Conservation (phyloP, 1,140 invertebrate genomes). For the Drosophila nigromelanica region DNA sequence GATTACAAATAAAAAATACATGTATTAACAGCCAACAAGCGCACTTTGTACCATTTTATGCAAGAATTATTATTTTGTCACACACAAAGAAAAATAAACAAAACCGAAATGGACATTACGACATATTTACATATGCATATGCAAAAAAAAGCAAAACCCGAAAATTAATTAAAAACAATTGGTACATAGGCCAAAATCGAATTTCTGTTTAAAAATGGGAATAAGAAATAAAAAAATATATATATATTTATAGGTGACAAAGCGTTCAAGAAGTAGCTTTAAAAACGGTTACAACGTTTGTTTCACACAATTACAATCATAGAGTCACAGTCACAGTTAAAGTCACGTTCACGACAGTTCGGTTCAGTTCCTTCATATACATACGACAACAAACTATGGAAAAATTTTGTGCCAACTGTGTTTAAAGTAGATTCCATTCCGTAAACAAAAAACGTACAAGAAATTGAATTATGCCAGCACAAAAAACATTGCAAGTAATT, state of each 20-base stretch:
- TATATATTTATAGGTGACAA: conserved; percentile 30
- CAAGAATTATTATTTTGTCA: conserved; percentile 49
- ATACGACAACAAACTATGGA: conserved; percentile 56
- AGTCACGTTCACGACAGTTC: conserved; percentile 48
- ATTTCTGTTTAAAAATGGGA: conserved; percentile 3
- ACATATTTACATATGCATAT: conserved; percentile 9
- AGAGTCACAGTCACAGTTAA: conserved; percentile 31
- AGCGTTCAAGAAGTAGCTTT: conserved; percentile 54
- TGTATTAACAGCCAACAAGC: conserved; percentile 52
- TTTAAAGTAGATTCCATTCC: conserved; percentile 55
- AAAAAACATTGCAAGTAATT: conserved; percentile 69
- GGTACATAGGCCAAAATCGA: conserved; percentile 54
- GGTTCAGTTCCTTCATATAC: conserved; percentile 67
- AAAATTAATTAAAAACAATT: conserved; percentile 48
- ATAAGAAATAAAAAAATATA: not conserved
- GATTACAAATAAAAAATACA: conserved; percentile 58
- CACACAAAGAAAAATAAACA: conserved; percentile 35
- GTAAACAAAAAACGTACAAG: conserved; percentile 38
- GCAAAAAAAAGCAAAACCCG: conserved; percentile 3
- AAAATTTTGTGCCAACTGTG: conserved; percentile 72
- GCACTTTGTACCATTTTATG: conserved; percentile 71
- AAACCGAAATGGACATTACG: conserved; percentile 7
- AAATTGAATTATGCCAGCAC: conserved; percentile 68
- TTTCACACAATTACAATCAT: conserved; percentile 19
- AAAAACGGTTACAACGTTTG: conserved; percentile 30